These are phyloP conservation scores for Aporophyla lueneburgensis DNA, from an alignment of 2,888 invertebrate genomes.

Conservation along the genomic window DNA sequence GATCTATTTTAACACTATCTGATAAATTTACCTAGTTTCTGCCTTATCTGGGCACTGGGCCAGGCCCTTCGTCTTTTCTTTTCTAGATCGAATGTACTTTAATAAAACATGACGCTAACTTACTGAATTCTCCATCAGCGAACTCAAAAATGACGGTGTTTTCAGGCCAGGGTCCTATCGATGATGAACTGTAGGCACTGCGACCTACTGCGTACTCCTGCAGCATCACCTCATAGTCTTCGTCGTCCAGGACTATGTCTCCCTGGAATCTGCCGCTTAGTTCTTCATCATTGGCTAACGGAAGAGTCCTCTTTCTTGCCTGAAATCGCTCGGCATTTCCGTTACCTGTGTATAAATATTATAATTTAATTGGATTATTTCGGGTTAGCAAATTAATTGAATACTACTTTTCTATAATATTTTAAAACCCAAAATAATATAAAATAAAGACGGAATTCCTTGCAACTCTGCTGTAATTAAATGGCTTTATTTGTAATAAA, in stretches of 20 bases:
- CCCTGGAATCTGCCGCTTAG: constrained; percentile 85
- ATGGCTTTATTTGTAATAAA: too few relatives aligned
- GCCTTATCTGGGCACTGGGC: neutral
- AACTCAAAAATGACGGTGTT: constrained; percentile 83
- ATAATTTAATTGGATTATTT: neutral
- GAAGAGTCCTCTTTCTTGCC: constrained; percentile 44
- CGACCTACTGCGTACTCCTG: constrained; percentile 79
- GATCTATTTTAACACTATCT: neutral
- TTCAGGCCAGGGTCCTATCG: constrained; percentile 82
- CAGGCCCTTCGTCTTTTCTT: neutral
- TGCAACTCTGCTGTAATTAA: too few relatives aligned
- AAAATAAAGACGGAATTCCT: neutral
- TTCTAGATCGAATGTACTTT: neutral
- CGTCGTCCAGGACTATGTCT: constrained; percentile 85
- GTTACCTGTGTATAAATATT: constrained; percentile 42
- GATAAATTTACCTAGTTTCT: neutral
- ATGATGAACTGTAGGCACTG: constrained; percentile 81
- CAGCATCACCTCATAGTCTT: constrained; percentile 80
- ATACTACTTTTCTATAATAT: neutral
- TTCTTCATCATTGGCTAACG: constrained; percentile 80
- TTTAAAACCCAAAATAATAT: neutral
- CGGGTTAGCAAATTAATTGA: neutral
- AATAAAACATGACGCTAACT: constrained; percentile 53
- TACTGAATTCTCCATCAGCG: constrained; percentile 82
- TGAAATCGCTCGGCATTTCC: constrained; percentile 33